Evolutionary conservation across 2,888 invertebrate genomes (phyloP).

Genomic region (Brachylomia viminalis): DNA sequence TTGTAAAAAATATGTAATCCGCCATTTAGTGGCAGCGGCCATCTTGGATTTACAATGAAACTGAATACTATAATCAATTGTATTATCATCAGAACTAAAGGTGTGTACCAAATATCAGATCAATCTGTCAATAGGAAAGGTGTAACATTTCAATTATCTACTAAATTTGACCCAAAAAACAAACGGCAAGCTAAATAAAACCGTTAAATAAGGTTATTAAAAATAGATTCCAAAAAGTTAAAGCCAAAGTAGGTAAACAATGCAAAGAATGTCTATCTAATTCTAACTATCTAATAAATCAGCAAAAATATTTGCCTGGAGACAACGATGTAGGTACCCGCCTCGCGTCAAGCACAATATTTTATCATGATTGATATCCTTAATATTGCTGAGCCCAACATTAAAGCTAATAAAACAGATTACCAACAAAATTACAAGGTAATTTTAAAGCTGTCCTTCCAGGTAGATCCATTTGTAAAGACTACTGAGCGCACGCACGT

Average conservation of each 20-base stretch:
- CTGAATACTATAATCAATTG: too few species aligned
- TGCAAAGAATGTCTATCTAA: neutral
- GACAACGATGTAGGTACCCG: conserved; percentile 15
- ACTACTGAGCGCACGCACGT: neutral
- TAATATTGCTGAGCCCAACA: conserved; percentile 30
- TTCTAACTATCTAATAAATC: neutral
- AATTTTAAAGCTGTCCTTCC: conserved; percentile 45
- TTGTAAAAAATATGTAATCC: too few species aligned
- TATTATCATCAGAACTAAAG: too few species aligned
- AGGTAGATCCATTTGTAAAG: conserved; percentile 11
- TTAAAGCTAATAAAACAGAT: conserved; percentile 41
- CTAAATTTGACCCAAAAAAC: too few species aligned
- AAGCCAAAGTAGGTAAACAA: neutral
- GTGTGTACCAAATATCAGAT: too few species aligned
- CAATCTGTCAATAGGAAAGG: too few species aligned
- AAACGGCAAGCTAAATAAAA: too few species aligned
- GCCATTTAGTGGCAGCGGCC: too few species aligned
- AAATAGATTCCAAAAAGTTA: neutral
- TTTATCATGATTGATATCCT: conserved; percentile 37
- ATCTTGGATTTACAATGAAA: too few species aligned
- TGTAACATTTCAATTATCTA: too few species aligned
- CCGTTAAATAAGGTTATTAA: neutral
- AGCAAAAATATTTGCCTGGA: conserved; percentile 14
- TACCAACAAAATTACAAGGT: conserved; percentile 31
- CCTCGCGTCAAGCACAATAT: neutral